Base-by-base conservation (phyloP, 2,113 vertebrate genomes). In the Plecturocebus donacophilus region DNA sequence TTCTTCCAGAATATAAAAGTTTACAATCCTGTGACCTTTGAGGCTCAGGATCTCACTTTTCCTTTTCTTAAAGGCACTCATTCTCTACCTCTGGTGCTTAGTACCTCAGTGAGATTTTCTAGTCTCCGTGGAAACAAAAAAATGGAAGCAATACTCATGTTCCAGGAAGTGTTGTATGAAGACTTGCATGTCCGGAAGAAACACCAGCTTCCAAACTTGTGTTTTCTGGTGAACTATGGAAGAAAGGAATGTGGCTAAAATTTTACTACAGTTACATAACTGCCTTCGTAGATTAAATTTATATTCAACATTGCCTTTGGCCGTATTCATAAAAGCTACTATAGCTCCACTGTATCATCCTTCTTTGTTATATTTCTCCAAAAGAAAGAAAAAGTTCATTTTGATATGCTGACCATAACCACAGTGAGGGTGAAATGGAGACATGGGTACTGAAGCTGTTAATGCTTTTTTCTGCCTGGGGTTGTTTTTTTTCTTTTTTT, bases 371-470 rank as follows among this genome's bases (percentile, higher is more conserved):
- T 61, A 21, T 47, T 20, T 20, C 21, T 23, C 23, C 13, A 20
- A 66, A 88, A 40, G 3, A 75, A n/a, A 30, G 49, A 47, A 58
- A 27, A 84, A 19, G 21, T n/a, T 80, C 9, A 30, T 13, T 45
- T 25, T 17, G n/a, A 27, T 4, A 3, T 21, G 32, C 68, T 86
- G n/a, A 20, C 38, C 66, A 6, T 64, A 56, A 35, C 13, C 58
- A 6, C 9, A 27, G 0, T 68, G 3, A 30, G 2, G 3, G 6
- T 75, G 7, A 54, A 13, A n/a, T 20, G 16, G 6, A 30, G n/a
- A 64, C 2, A 17, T 17, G 6, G 3, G 32, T 1, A 11, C 19
- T 9, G 14, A 32, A 61, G 9, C 1, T n/a, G 0, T 11, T 49
- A 30, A 70, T 47, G 11, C 12, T 76, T 58, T 10, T 47, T 52